Evolutionary conservation across 2,888 invertebrate species (phyloP), one percentile per base, ranked within the genome.

Genomic region (Miltochrista miniata): DNA sequence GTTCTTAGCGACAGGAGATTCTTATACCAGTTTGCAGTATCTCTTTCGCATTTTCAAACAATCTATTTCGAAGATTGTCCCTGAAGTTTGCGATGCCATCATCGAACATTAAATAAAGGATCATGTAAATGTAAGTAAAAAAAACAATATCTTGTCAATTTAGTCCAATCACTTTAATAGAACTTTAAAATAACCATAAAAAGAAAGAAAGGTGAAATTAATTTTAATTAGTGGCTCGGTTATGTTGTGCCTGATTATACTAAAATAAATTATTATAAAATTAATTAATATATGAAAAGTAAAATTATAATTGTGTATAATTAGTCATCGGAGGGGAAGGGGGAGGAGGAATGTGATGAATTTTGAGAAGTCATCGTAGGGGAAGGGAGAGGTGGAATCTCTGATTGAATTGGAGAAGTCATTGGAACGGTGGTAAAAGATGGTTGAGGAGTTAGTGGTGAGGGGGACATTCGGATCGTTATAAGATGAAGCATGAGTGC

Each of bases 1-100:
- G 29, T 51, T 46, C 34, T 47, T 54, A 33, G 48, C 45, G 31
- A 53, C 58, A 14, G 50, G 58, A 13, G 52, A 55, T 37, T 52
- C 54, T 34, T 49, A 47, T 45, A 51, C 30, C 12, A 58, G 49
- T 45, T 34, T 51, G 13, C 45, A 52, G 43, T 52, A 52, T 35
- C 39, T 51, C 30, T 54, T 38, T 38, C 9, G 37, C 9, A 11
- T 38, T 42, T 57, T 49, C 12, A 54, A 53, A 34, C 53, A 59
- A 43, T 45, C 49, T 15, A 54, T 48, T 37, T 53, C 53, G 34
- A 46, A 9, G 11, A 31, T 31, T 7, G 31, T 31, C 31, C 31
- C 31, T 7, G 31, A 31, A 9, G 31, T 31, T 31, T 31, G 31
- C 11, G 31, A 31, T 31, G 31, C 31, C 8, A 31, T 31, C 31